Conservation (phyloP, 1,140 invertebrate species). For the Drosophila sp. region DNA sequence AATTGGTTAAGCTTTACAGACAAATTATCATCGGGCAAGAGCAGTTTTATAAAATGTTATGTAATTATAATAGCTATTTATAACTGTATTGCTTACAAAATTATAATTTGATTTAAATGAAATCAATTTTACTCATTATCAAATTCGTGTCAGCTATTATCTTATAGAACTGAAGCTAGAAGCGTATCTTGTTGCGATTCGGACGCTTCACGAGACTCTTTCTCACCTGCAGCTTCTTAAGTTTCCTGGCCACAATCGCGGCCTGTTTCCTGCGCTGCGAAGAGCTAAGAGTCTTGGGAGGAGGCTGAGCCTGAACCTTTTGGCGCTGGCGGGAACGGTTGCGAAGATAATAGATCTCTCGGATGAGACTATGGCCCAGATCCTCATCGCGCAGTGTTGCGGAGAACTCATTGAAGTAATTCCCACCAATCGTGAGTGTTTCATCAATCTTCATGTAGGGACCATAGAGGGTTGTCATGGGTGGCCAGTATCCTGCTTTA, state of each 20-base stretch:
- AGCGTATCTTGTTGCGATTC: slow-evolving; percentile 71
- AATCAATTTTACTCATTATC: neutral
- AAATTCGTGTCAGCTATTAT: neutral
- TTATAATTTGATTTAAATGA: no score
- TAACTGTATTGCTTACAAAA: no score
- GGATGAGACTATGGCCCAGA: slow-evolving; percentile 67
- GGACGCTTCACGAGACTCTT: slow-evolving; percentile 71
- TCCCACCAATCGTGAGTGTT: slow-evolving; percentile 71
- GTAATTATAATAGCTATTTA: no score
- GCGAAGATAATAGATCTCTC: slow-evolving; percentile 75
- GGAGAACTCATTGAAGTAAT: slow-evolving; percentile 80
- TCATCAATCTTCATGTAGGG: slow-evolving; percentile 83
- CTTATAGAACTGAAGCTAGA: slow-evolving; percentile 24
- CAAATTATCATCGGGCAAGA: no score
- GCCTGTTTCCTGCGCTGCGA: slow-evolving; percentile 50
- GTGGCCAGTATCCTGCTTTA: slow-evolving; percentile 77
- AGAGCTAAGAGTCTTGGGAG: slow-evolving; percentile 10
- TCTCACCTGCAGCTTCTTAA: slow-evolving; percentile 40
- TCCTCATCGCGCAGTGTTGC: slow-evolving; percentile 75
- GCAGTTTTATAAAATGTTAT: no score
- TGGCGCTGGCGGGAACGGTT: slow-evolving; percentile 55
- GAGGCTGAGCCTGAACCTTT: slow-evolving; percentile 7
- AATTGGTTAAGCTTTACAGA: no score
- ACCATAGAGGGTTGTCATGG: slow-evolving; percentile 80
- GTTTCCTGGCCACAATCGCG: slow-evolving; percentile 18